Evolutionary conservation across 2,888 invertebrate species (phyloP).

Genomic region (Drosophila yooni): DNA sequence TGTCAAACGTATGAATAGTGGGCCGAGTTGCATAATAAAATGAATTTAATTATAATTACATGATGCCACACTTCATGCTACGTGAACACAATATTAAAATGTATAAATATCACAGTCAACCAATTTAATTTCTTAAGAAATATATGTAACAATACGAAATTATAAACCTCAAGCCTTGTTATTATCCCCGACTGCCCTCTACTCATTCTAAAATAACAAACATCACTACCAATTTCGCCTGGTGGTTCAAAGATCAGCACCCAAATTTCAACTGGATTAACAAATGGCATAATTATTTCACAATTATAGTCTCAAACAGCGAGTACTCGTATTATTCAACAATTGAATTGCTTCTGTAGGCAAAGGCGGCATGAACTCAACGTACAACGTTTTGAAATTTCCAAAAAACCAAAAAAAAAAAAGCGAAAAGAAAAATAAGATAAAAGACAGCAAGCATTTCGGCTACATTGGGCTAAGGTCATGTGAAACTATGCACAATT

Average conservation of each 20-base stretch:
- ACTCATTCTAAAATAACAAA: not conserved
- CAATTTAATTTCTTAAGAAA: not conserved
- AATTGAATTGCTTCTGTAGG: slow-evolving; percentile 69
- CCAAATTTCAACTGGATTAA: slow-evolving; percentile 29
- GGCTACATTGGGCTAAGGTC: slow-evolving; percentile 70
- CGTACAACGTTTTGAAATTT: slow-evolving; percentile 55
- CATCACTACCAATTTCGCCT: slow-evolving; percentile 25
- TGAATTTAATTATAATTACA: not conserved
- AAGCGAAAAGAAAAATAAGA: slow-evolving; percentile 26
- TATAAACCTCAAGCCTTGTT: not conserved
- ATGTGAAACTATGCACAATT: slow-evolving; percentile 72
- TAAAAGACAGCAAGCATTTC: slow-evolving; percentile 46
- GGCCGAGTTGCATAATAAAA: not conserved
- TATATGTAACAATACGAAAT: not conserved
- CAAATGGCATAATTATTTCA: slow-evolving; percentile 64
- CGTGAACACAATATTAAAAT: not conserved
- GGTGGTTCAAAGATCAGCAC: slow-evolving; percentile 34
- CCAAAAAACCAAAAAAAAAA: slow-evolving; percentile 20
- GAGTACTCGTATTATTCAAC: slow-evolving; percentile 40
- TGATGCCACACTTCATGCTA: not conserved
- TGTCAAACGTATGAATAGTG: not conserved
- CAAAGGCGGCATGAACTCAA: slow-evolving; percentile 49
- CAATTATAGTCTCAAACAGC: slow-evolving; percentile 49
- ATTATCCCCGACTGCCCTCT: not conserved
- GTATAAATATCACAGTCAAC: not conserved